Evolutionary conservation across 2,888 invertebrate species (phyloP).

Genomic region (Anaspis maculata): DNA sequence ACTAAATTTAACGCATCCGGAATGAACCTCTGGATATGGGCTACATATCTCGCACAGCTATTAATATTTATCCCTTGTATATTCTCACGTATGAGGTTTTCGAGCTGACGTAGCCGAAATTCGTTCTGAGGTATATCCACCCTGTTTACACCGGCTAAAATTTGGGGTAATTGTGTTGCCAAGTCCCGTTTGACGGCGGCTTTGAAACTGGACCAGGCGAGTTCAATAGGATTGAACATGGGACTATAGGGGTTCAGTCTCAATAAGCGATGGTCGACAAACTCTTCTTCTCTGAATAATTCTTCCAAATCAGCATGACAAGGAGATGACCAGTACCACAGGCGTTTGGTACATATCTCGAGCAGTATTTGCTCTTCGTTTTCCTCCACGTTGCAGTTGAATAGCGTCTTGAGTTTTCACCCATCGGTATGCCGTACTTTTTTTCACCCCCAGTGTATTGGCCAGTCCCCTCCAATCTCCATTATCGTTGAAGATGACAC

Average conservation of each 20-base stretch:
- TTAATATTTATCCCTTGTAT: background rate
- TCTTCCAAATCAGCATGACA: background rate
- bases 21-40: background rate
- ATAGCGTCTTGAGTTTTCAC: no score
- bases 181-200: background rate
- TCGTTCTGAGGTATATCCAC: background rate
- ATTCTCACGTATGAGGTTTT: background rate
- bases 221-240: background rate
- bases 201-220: background rate
- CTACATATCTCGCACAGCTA: constrained; percentile 1
- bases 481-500: no score
- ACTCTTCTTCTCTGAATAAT: background rate
- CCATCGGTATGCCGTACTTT: no score
- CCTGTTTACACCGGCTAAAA: background rate
- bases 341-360: background rate
- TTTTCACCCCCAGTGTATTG: no score
- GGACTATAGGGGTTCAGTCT: background rate
- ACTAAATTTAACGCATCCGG: background rate
- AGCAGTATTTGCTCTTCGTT: no score
- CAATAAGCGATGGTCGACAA: background rate
- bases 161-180: background rate
- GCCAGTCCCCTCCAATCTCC: no score
- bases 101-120: background rate
- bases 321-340: background rate
- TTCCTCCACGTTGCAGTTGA: no score